Evolutionary conservation across 2,113 vertebrate species (phyloP), one percentile per base, ranked within the genome.

Genomic region (Corvus cornix): DNA sequence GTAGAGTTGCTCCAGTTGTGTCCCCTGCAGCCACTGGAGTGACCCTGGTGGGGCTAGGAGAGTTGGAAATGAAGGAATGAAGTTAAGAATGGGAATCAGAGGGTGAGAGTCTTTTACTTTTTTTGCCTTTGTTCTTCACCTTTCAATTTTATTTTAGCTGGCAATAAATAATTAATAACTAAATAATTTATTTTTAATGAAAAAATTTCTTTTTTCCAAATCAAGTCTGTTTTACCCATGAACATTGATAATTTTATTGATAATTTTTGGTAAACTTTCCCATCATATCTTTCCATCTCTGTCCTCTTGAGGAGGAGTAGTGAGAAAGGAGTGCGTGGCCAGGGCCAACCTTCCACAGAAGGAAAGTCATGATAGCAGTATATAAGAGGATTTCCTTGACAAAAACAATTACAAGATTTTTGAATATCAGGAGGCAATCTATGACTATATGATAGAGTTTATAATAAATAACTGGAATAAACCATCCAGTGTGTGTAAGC

Each of bases 301-400:
- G 9, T 16, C 20, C 17, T 49, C 11, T 44, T 41, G 63, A 80
- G 49, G 26, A 43, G 24, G 9, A 10, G 11, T 20, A 68, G 16
- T 59, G 30, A 35, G 51, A 66, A 16, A 66, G 12, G 24, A 49
- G 8, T 30, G 12, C 0, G 0, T 56, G 60, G 20, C 19, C 41
- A 66, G 16, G 30, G 18, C 15, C n/a, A 69, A 5, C 17, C 19
- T 4, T 11, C 39, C n/a, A 31, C 15, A 58, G 64, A 84, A 69
- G 11, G 15, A 44, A 87, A 74, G n/a, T 23, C 10, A 22, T 2
- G 6, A 53, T 4, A 77, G 23, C 11, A 70, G 31, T 9, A 88
- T 48, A 77, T 5, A 52, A 35, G 10, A 56, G 10, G 19, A 43
- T 77, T 92, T 37, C 74, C 17, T 63, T 67, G 28, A 49, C 22